Conservation (phyloP, 92 coral and sea anemone species). For the Diadumene lineata region DNA sequence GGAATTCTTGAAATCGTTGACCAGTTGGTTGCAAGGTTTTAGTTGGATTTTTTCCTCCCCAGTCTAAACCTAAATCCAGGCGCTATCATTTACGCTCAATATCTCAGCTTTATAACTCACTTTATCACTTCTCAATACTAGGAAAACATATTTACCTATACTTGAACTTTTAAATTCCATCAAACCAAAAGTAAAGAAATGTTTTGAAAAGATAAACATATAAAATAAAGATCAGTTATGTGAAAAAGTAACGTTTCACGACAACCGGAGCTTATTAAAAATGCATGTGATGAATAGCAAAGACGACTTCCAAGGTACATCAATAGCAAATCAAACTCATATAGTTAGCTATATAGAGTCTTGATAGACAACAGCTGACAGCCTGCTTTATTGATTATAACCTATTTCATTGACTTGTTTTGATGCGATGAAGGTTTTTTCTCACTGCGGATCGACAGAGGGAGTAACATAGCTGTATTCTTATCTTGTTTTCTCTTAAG, state of each 20-base stretch:
- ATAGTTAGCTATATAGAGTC: background rate
- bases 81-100: constrained; percentile 9
- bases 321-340: background rate
- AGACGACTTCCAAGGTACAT: background rate
- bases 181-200: background rate
- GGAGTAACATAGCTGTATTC: background rate
- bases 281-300: constrained; percentile 2
- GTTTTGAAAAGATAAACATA: background rate
- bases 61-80: no score
- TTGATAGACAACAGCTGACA: background rate
- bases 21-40: constrained; percentile 29
- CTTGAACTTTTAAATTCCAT: background rate
- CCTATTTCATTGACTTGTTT: background rate
- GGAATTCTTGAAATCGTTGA: background rate
- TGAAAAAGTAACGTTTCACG: constrained; percentile 23
- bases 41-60: background rate
- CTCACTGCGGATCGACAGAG: background rate
- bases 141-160: background rate
- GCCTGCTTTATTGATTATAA: background rate
- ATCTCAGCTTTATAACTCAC: background rate
- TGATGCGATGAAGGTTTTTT: background rate
- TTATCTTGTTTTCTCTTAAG: background rate
- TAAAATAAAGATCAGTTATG: background rate
- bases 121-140: background rate
- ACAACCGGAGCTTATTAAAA: constrained; percentile 15